A percentile compares a stretch with the other conserved stretches of the same genome.
phyloP scores from a whole-genome alignment of 2,888 invertebrate species.

The Coenonympha glycerion region DNA sequence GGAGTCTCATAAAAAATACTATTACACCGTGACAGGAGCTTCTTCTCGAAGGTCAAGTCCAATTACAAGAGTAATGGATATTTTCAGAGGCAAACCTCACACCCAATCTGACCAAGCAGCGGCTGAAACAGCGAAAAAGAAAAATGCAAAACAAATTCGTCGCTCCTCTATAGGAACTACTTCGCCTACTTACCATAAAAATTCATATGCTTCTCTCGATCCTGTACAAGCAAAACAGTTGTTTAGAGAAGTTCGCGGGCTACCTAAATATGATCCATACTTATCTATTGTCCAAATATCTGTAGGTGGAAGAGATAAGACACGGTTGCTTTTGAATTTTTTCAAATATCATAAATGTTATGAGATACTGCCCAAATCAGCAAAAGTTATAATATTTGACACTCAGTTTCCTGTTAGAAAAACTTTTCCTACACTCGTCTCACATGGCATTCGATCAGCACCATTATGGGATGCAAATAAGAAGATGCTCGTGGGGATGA shows the following conservation, averaged over 20 bases:
- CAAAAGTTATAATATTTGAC: constrained; percentile 71
- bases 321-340: constrained; percentile 65
- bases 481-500: constrained; percentile 67
- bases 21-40: constrained; percentile 70
- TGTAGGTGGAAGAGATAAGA: constrained; percentile 68
- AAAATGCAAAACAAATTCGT: constrained; percentile 52
- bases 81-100: constrained; percentile 63
- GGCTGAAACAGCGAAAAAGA: constrained; percentile 57
- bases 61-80: constrained; percentile 71
- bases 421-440: constrained; percentile 68
- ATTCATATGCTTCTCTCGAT: constrained; percentile 67
- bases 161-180: constrained; percentile 69
- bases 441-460: constrained; percentile 68
- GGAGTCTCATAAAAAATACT: constrained; percentile 69
- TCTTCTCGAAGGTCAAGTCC: constrained; percentile 68
- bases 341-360: constrained; percentile 72
- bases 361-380: constrained; percentile 70
- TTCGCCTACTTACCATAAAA: constrained; percentile 70
- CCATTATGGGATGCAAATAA: constrained; percentile 68
- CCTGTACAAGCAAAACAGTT: constrained; percentile 67
- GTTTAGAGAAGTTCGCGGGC: constrained; percentile 67
- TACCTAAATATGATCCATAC: constrained; percentile 70
- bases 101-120: constrained; percentile 46
- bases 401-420: constrained; percentile 68
- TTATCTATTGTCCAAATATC: constrained; percentile 72